Conservation (phyloP, 2,888 invertebrate genomes). For the Polia nebulosa region DNA sequence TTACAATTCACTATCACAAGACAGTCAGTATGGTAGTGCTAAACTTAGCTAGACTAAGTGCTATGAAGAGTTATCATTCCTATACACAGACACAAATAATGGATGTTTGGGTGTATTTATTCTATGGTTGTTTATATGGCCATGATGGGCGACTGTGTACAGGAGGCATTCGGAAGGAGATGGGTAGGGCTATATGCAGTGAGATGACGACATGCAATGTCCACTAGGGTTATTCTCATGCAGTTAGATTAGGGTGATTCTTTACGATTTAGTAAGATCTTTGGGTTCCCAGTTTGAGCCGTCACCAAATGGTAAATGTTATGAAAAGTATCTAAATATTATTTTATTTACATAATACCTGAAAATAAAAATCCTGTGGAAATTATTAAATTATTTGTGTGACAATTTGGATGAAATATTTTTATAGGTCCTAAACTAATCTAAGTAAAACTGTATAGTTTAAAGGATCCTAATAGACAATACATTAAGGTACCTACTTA, state of each 20-base stretch:
- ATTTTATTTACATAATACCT: slow-evolving; percentile 46
- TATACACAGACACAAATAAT: slow-evolving; percentile 43
- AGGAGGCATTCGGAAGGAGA: slow-evolving; percentile 78
- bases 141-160: slow-evolving; percentile 46
- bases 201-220: slow-evolving; percentile 84
- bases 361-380: slow-evolving; percentile 24
- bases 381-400: slow-evolving; percentile 5
- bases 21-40: slow-evolving; percentile 52
- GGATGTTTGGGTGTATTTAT: too few relatives aligned
- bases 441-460: background rate
- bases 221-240: slow-evolving; percentile 82
- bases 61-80: slow-evolving; percentile 64
- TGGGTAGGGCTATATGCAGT: slow-evolving; percentile 84
- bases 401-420: background rate
- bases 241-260: slow-evolving; percentile 72
- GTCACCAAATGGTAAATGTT: slow-evolving; percentile 39
- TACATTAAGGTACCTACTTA: too few relatives aligned
- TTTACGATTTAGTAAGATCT: slow-evolving; percentile 84
- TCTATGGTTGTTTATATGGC: slow-evolving; percentile 14
- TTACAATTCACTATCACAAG: slow-evolving; percentile 20
- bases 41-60: slow-evolving; percentile 53
- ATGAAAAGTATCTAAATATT: background rate
- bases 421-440: background rate
- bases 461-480: background rate
- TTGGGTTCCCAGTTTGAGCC: slow-evolving; percentile 47